These are phyloP conservation scores for Cirrhinus mrigala DNA, from an alignment of 2,797 vertebrate genomes.

Conservation along the genomic window DNA sequence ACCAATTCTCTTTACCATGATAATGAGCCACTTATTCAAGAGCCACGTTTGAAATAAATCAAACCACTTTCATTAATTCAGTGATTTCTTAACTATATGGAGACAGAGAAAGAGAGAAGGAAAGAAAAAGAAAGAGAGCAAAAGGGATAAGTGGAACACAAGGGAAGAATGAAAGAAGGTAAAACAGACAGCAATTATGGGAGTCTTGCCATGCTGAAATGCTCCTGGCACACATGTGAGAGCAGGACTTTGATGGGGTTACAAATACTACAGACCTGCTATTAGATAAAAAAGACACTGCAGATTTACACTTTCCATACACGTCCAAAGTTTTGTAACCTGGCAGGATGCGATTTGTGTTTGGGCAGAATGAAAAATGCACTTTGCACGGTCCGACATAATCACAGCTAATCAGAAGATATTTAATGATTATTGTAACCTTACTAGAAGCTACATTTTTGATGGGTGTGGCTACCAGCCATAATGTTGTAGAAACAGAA, in stretches of 20 bases:
- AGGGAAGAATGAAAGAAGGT: conserved; percentile 41
- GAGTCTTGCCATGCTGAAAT: conserved; percentile 4
- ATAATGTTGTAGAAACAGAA: background rate
- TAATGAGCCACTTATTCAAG: conserved; percentile 49
- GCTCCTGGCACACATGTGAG: conserved; percentile 1
- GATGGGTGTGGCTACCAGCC: background rate
- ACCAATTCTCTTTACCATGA: conserved; percentile 52
- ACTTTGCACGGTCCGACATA: no score
- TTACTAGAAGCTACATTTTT: background rate
- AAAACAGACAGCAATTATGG: conserved; percentile 31
- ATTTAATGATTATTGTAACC: background rate
- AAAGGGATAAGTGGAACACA: conserved; percentile 34
- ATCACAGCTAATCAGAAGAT: no score
- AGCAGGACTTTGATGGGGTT: background rate
- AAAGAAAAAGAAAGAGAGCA: conserved; percentile 23
- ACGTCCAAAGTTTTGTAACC: background rate
- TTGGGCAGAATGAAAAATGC: no score
- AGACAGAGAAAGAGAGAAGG: conserved; percentile 9
- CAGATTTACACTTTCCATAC: background rate
- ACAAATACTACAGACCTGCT: background rate
- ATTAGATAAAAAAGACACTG: conserved; percentile 13
- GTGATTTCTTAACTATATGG: conserved; percentile 22
- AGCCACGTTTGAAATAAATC: conserved; percentile 48
- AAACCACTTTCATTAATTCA: conserved; percentile 48
- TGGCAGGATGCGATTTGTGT: no score